Percentiles rank a stretch among this genome's conserved stretches.
These are phyloP conservation scores for Montipora capitata DNA, from an alignment of 92 coral and sea anemone species.

Conservation along the genomic window DNA sequence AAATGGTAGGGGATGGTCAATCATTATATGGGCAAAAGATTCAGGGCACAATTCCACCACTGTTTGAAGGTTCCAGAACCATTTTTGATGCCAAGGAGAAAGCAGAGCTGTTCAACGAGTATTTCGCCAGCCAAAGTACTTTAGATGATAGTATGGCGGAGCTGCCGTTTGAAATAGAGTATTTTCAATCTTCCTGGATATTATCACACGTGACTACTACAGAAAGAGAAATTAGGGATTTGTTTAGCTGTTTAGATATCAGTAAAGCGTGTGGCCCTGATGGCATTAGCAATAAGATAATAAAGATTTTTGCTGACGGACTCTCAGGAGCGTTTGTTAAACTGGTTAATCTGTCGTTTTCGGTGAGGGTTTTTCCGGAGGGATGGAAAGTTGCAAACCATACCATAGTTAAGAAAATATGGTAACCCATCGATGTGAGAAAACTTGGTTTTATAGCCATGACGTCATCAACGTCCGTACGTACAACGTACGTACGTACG, in stretches of 20 bases:
- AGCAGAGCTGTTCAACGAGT: constrained; percentile 55
- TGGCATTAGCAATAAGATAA: constrained; percentile 4
- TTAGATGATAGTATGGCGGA: too few relatives aligned
- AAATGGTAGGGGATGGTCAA: constrained; percentile 80
- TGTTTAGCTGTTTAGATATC: not conserved
- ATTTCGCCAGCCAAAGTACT: too few relatives aligned
- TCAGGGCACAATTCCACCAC: constrained; percentile 53
- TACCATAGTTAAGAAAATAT: too few relatives aligned
- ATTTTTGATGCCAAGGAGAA: constrained; percentile 73
- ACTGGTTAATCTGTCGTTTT: not conserved
- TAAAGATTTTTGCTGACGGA: not conserved
- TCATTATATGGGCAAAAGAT: constrained; percentile 62
- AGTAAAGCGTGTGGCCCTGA: constrained; percentile 25
- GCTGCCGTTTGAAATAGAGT: not conserved
- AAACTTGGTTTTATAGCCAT: too few relatives aligned
- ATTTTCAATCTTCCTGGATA: not conserved
- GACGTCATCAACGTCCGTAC: too few relatives aligned
- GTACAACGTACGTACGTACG: too few relatives aligned
- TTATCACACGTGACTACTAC: constrained; percentile 13
- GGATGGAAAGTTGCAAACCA: too few relatives aligned
- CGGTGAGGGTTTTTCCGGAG: not conserved
- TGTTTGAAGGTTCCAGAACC: constrained; percentile 43
- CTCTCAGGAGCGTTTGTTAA: too few relatives aligned
- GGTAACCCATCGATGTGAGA: too few relatives aligned
- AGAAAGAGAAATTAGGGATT: not conserved